Percentiles rank a stretch among this genome's conserved stretches.
These are phyloP conservation scores for Notothenia rossii DNA, from an alignment of 2,113 vertebrate species.

Conservation along the genomic window DNA sequence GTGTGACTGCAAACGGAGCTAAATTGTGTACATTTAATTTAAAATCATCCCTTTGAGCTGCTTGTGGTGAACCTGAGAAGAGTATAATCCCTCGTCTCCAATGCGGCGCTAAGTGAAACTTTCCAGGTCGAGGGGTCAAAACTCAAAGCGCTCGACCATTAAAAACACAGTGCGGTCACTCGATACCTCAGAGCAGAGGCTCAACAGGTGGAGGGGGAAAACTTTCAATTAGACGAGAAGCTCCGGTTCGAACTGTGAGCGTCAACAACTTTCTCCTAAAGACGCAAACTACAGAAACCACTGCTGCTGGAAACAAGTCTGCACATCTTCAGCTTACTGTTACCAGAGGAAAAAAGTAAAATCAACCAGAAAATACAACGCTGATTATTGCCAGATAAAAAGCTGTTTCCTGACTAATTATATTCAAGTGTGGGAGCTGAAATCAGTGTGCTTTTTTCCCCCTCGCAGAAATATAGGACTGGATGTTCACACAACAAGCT, in stretches of 20 bases:
- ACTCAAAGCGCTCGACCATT: background rate
- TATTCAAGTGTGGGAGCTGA: background rate
- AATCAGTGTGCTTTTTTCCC: background rate
- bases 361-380: background rate
- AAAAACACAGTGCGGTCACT: background rate
- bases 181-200: background rate
- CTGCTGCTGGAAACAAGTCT: conserved; percentile 17
- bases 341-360: background rate
- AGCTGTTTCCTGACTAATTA: background rate
- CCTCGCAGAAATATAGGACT: background rate
- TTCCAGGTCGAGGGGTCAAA: conserved; percentile 43
- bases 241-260: background rate
- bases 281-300: background rate
- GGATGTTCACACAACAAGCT: no score
- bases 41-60: background rate
- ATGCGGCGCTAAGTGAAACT: conserved; percentile 33
- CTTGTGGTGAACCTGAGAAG: background rate
- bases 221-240: conserved; percentile 31
- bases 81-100: background rate
- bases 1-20: background rate
- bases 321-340: background rate
- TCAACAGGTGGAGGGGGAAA: conserved; percentile 27
- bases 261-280: background rate
- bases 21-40: background rate
- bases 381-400: background rate